phyloP scores from a whole-genome alignment of 1,140 invertebrate species.

The Phortica variegata region DNA sequence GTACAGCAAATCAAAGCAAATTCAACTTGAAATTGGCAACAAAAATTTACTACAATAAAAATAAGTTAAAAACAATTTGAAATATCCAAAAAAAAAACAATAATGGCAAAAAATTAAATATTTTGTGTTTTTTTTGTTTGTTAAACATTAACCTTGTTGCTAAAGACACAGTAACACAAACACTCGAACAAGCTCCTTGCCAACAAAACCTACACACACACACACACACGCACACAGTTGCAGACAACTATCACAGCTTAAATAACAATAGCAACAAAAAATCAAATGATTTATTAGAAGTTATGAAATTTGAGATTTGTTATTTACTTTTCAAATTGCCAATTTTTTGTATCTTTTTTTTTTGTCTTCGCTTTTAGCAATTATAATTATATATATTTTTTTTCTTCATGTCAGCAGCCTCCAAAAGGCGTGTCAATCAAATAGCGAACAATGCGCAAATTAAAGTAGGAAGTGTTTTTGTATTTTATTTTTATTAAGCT shows the following conservation, averaged over 20 bases:
- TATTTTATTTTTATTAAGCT: too few species aligned
- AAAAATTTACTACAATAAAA: slow-evolving; percentile 20
- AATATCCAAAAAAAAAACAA: slow-evolving; percentile 20
- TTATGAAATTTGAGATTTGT: slow-evolving; percentile 9
- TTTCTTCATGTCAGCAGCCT: slow-evolving; percentile 29
- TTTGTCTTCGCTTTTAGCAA: slow-evolving; percentile 9
- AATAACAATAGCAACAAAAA: slow-evolving; percentile 20
- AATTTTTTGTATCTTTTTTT: slow-evolving; percentile 25
- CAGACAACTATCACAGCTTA: slow-evolving; percentile 14
- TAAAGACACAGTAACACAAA: slow-evolving; percentile 36
- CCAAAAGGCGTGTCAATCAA: slow-evolving; percentile 42
- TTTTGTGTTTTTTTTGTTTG: too few species aligned
- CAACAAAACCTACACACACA: slow-evolving; percentile 15
- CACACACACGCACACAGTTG: slow-evolving; percentile 28
- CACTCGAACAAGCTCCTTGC: too few species aligned
- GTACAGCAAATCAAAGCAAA: slow-evolving; percentile 41
- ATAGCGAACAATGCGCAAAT: slow-evolving; percentile 11
- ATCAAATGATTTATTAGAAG: slow-evolving; percentile 48
- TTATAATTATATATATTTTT: too few species aligned
- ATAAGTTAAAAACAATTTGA: slow-evolving; percentile 7
- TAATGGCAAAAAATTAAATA: slow-evolving; percentile 4
- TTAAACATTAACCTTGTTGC: slow-evolving; percentile 36
- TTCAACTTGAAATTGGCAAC: slow-evolving; percentile 30
- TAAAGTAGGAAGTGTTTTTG: slow-evolving; percentile 38
- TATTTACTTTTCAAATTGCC: slow-evolving; percentile 25